Conservation (phyloP, 2,888 invertebrate genomes). For the Gymnosoma rotundatum region DNA sequence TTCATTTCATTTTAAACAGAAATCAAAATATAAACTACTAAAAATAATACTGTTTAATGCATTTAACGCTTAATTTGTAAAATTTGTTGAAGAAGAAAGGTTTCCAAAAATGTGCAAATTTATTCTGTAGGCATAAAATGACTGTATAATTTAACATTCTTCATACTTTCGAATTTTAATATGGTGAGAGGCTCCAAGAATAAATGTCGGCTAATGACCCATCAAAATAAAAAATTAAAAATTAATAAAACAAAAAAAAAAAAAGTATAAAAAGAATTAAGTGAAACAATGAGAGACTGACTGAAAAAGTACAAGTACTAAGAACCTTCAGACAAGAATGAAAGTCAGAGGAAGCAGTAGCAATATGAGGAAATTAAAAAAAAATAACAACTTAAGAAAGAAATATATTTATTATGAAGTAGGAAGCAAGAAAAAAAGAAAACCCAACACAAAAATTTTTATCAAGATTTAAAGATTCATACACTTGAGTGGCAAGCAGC, state of each 20-base stretch:
- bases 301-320: slow-evolving; percentile 48
- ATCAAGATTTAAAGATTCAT: slow-evolving; percentile 62
- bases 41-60: too few species aligned
- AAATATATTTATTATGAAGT: slow-evolving; percentile 29
- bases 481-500: slow-evolving; percentile 49
- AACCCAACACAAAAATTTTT: slow-evolving; percentile 35
- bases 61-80: too few species aligned
- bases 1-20: too few species aligned
- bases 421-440: slow-evolving; percentile 2
- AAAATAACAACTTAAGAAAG: slow-evolving; percentile 28
- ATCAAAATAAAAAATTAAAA: slow-evolving; percentile 41
- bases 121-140: too few species aligned
- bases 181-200: slow-evolving; percentile 23
- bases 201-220: slow-evolving; percentile 70
- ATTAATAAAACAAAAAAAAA: slow-evolving; percentile 19
- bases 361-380: slow-evolving; percentile 10
- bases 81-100: too few species aligned
- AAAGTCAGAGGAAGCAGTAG: slow-evolving; percentile 22
- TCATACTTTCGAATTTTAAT: slow-evolving; percentile 38
- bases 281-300: slow-evolving; percentile 10
- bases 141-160: slow-evolving; percentile 1
- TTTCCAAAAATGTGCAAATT: too few species aligned
- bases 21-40: too few species aligned
- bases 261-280: slow-evolving; percentile 18
- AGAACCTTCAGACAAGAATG: slow-evolving; percentile 36